phyloP scores from a whole-genome alignment of 2,113 vertebrate genomes.

The Pterocles burchelli region DNA sequence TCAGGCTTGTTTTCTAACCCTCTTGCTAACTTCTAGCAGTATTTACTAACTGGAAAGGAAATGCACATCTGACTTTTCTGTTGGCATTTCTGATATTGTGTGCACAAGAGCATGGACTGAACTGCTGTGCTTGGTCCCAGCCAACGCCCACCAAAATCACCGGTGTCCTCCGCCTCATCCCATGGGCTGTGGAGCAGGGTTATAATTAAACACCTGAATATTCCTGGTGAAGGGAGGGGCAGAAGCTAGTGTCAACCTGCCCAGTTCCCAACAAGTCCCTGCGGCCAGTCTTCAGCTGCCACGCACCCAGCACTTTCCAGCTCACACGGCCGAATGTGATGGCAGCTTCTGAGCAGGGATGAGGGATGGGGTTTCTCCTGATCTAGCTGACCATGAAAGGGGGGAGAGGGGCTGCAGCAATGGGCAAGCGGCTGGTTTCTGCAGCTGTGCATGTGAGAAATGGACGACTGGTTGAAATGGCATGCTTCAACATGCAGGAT shows the following conservation, averaged over 20 bases:
- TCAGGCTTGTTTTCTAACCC: neutral
- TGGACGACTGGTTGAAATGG: neutral
- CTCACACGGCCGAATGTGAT: rapidly evolving
- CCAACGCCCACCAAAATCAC: neutral
- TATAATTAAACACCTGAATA: neutral
- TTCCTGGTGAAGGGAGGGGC: neutral
- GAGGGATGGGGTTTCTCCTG: rapidly evolving
- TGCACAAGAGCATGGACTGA: rapidly evolving
- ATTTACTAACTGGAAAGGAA: neutral
- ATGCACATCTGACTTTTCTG: neutral
- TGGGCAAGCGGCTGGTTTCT: neutral
- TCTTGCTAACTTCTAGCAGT: neutral
- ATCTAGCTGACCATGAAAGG: neutral
- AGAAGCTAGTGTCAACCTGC: neutral
- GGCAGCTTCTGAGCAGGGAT: neutral
- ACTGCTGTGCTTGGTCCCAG: neutral
- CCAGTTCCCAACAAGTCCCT: neutral
- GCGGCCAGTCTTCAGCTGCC: neutral
- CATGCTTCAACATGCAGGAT: rapidly evolving
- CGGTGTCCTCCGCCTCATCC: neutral
- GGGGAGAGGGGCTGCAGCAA: rapidly evolving
- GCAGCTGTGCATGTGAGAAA: neutral
- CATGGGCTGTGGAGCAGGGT: neutral
- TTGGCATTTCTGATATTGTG: neutral
- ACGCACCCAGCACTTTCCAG: rapidly evolving